These are phyloP conservation scores for Promerops cafer DNA, from an alignment of 2,113 vertebrate species.

Conservation along the genomic window DNA sequence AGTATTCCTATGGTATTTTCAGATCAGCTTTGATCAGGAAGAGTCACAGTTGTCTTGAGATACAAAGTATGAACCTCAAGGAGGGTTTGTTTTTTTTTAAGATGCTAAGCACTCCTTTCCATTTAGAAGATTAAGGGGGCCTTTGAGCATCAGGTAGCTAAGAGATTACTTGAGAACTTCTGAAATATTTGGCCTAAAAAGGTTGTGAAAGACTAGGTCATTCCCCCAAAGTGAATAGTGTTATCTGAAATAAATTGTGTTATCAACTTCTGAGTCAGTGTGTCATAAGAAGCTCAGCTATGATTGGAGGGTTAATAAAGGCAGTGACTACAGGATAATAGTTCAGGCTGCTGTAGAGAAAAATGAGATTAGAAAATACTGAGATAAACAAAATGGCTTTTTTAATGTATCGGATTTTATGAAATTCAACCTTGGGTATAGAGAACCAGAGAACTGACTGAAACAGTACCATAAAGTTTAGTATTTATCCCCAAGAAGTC, in stretches of 20 bases:
- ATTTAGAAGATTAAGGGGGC: not conserved
- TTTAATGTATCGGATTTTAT: not conserved
- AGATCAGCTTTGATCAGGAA: not conserved
- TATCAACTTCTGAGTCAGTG: not conserved
- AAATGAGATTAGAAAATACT: not conserved
- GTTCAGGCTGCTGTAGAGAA: not conserved
- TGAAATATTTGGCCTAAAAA: not conserved
- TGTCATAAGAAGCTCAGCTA: not conserved
- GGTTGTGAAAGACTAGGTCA: not conserved
- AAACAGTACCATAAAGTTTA: not conserved
- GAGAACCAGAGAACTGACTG: not conserved
- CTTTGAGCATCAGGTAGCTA: not conserved
- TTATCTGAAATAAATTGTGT: not conserved
- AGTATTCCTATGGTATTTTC: not conserved
- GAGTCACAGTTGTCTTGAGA: not conserved
- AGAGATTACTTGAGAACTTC: not conserved
- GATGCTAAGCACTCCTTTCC: rapidly evolving
- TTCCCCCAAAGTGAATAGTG: not conserved
- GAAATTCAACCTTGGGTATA: not conserved
- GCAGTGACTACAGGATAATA: not conserved
- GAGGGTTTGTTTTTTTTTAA: not conserved
- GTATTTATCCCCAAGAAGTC: not conserved
- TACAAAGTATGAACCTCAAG: not conserved
- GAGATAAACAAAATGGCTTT: not conserved
- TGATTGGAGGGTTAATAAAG: not conserved